Percentiles rank a stretch among this genome's conserved stretches.
phyloP scores from a whole-genome alignment of 2,888 invertebrate species.

The Thymelicus sylvestris region DNA sequence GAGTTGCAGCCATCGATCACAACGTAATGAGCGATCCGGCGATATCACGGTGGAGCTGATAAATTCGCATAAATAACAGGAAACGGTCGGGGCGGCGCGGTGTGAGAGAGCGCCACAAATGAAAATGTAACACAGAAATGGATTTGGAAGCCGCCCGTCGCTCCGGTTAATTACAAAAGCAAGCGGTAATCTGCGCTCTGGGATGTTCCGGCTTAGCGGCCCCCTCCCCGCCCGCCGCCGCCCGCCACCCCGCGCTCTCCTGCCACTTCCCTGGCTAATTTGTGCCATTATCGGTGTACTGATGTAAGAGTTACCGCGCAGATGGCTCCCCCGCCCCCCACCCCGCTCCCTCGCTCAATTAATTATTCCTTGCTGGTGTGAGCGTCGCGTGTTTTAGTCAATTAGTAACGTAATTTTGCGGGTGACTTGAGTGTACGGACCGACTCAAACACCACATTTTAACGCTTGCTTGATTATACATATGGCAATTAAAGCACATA shows the following conservation, averaged over 20 bases:
- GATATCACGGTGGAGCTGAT: slow-evolving; percentile 34
- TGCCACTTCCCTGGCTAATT: slow-evolving; percentile 83
- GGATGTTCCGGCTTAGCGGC: slow-evolving; percentile 84
- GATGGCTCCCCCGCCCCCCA: slow-evolving; percentile 67
- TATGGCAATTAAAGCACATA: slow-evolving; percentile 36
- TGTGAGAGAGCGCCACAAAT: slow-evolving; percentile 78
- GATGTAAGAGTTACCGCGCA: slow-evolving; percentile 85
- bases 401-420: slow-evolving; percentile 85
- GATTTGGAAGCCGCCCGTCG: slow-evolving; percentile 85
- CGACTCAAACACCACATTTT: slow-evolving; percentile 62
- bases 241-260: slow-evolving; percentile 56
- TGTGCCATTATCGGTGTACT: slow-evolving; percentile 85
- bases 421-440: slow-evolving; percentile 81
- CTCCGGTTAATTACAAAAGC: slow-evolving; percentile 85
- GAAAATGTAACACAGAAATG: slow-evolving; percentile 85
- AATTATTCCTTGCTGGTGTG: slow-evolving; percentile 84
- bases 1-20: slow-evolving; percentile 21
- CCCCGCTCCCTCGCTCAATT: slow-evolving; percentile 78
- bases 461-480: slow-evolving; percentile 57
- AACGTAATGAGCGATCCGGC: slow-evolving; percentile 26
- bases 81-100: slow-evolving; percentile 64
- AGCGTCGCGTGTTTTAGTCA: slow-evolving; percentile 85
- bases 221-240: slow-evolving; percentile 53
- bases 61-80: slow-evolving; percentile 43
- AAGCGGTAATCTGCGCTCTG: slow-evolving; percentile 85